Evolutionary conservation across 2,888 invertebrate species (phyloP), one percentile per base, ranked within the genome.

Genomic region (Magallana nippona): DNA sequence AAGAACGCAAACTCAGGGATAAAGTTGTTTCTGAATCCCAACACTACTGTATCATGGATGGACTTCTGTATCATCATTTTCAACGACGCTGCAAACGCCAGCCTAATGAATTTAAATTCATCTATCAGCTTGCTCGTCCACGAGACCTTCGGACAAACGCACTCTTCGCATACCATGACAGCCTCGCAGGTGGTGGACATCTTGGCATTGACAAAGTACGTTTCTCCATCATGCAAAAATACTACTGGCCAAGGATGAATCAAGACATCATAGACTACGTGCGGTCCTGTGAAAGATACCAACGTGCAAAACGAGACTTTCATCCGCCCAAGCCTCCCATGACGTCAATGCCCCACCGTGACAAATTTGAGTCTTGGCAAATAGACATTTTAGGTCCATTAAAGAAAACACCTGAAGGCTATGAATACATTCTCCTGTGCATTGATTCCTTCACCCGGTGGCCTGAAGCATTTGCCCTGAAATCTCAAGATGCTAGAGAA

Each of bases 361-460:
- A 55, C 15, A 82, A 78, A 19, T 84, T 84, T 79, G 63, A 79
- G 10, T 60, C 79, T 13, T 84, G 84, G 84, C 88, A 88, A 63
- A 86, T 88, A 56, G 87, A 88, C 56, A 82, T 88, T 27, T 32
- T 88, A 15, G 87, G 88, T 17, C 88, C 87, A 1, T 77, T 89
- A 19, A 62, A 27, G 78, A 78, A 63, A 82, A 81, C 82, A 10
- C 55, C 71, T 55, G 82, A 88, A 55, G 87, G 97, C 97, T 94
- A 97, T 97, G 93, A 97, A 96, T 94, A 87, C 81, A 83, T 86
- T 60, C 81, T 87, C 10, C 81, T 88, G 19, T 79, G 85, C n/a
- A 85, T 87, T 10, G 87, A 89, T 56, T 83, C 84, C 15, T 88
- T 82, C 44, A 79, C 86, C 17, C 44, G 84, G 17, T 89, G 89